Evolutionary conservation across 2,113 vertebrate species (phyloP), one percentile per base, ranked within the genome.

Genomic region (Passer montanus): DNA sequence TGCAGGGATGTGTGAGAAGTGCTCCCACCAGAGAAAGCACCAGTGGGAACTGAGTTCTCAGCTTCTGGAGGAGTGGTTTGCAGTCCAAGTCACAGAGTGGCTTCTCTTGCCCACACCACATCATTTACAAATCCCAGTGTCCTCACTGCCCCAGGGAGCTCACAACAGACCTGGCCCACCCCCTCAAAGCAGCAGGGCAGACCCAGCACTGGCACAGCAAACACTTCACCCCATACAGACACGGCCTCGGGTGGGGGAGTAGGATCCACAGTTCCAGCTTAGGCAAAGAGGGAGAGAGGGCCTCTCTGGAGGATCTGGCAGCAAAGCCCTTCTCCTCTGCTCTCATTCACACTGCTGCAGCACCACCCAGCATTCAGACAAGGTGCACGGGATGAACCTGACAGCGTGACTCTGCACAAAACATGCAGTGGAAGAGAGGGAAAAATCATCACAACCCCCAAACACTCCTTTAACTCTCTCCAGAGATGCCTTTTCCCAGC

Each of bases 231-330:
- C 28, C 53, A 10, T 0, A 72, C 8, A 82, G 43, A 75, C 15
- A 41, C 0, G 0, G 73, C 39, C 37, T 75, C 39, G n/a, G 50
- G 5, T 33, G 15, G 12, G 10, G 6, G 17, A 77, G 20, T 1
- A 55, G 33, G 15, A 76, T 7, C 39, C 64, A 67, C 28, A 78
- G 24, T 26, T 72, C 44, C 47, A 82, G 26, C 26, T 55, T 4
- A 33, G 37, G 10, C 17, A 27, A n/a, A 50, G 10, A 46, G 15
- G 10, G 76, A 59, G 15, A 1, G 0, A 70, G 20, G 3, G 3
- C 10, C 26, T 67, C 77, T 67, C n/a, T 41, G 28, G 58, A 18
- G 13, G 7, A 1, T 6, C 43, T 83, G 50, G 8, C 68, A 73
- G 59, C 59, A 89, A 76, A 91, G 59, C 16, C 74, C 60, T 81